Conservation (phyloP, 2,113 vertebrate genomes). For the Alaudala cheleensis region DNA sequence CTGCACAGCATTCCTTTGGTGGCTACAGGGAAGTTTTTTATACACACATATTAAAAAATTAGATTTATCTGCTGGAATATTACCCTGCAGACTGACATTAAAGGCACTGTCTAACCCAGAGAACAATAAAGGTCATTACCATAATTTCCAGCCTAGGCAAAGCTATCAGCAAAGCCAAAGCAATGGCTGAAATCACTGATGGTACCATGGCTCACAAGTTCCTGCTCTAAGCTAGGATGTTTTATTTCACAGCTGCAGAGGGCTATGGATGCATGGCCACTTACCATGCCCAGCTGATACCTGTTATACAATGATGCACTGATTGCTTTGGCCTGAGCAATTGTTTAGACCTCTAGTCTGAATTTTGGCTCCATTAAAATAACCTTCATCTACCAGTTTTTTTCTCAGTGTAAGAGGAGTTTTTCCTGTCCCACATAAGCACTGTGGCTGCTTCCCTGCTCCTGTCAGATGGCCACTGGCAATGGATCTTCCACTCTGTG, state of each 20-base stretch:
- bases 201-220: neutral
- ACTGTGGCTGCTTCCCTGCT: neutral
- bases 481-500: neutral
- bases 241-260: neutral
- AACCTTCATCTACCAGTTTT: neutral
- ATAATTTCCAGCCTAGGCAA: neutral
- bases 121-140: neutral
- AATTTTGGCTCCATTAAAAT: neutral
- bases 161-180: neutral
- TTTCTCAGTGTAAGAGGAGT: neutral
- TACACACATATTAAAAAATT: neutral
- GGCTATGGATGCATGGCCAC: too few relatives aligned
- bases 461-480: neutral
- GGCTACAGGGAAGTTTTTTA: neutral
- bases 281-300: neutral
- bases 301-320: neutral
- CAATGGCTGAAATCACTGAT: neutral
- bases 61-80: neutral
- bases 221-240: neutral
- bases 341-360: neutral
- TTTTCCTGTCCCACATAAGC: neutral
- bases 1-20: neutral
- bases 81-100: neutral
- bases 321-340: neutral
- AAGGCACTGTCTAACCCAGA: neutral